Evolutionary conservation across 2,888 invertebrate genomes (phyloP).

Genomic region (Miltochrista miniata): DNA sequence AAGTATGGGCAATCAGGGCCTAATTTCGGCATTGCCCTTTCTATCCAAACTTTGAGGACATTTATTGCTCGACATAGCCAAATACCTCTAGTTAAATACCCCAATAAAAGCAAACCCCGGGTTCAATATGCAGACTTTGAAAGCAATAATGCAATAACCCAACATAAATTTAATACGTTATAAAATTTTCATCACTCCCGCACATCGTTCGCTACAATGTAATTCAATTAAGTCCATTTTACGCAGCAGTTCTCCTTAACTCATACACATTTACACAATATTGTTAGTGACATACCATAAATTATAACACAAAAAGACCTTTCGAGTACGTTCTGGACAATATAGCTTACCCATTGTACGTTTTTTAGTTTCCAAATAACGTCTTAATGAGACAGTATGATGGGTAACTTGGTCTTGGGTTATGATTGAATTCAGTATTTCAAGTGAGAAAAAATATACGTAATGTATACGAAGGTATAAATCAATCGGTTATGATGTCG

Average conservation of each 20-base stretch:
- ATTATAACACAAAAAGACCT: constrained; percentile 22
- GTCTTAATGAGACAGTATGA: constrained; percentile 65
- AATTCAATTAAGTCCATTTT: constrained; percentile 34
- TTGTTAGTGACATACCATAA: constrained; percentile 29
- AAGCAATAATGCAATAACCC: too few relatives aligned
- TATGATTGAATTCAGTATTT: constrained; percentile 42
- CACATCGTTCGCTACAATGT: constrained; percentile 22
- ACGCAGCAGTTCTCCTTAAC: constrained; percentile 20
- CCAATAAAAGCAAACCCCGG: too few relatives aligned
- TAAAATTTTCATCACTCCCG: constrained; percentile 1
- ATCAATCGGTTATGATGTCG: constrained; percentile 44
- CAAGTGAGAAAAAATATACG: constrained; percentile 40
- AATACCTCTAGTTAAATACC: too few relatives aligned
- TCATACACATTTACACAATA: constrained; percentile 33
- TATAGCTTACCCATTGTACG: constrained; percentile 42
- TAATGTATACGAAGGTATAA: constrained; percentile 37
- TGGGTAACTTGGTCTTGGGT: constrained; percentile 45
- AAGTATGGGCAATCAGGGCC: too few relatives aligned
- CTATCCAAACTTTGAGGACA: too few relatives aligned
- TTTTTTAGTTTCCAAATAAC: constrained; percentile 53
- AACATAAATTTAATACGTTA: not conserved
- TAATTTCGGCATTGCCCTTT: too few relatives aligned
- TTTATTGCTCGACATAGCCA: too few relatives aligned
- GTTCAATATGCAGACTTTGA: too few relatives aligned
- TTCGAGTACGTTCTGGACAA: constrained; percentile 35